Conservation (phyloP, 2,113 vertebrate species). For the Noturus placidus region DNA sequence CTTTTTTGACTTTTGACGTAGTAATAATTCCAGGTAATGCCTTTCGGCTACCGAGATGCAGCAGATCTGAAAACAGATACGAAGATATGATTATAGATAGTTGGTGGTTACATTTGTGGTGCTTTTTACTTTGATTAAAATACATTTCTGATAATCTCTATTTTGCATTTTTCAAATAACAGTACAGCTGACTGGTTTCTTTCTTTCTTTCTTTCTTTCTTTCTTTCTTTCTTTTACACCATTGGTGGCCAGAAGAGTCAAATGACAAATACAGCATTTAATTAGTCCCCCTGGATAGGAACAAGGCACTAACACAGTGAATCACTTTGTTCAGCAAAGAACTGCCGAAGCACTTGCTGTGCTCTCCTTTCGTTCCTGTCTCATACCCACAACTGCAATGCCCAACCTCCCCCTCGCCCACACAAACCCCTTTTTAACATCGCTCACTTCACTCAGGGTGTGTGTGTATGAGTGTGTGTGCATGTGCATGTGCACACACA, state of each 20-base stretch:
- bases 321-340: slow-evolving; percentile 19
- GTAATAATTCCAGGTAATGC: neutral
- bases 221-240: neutral
- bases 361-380: slow-evolving; percentile 29
- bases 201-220: neutral
- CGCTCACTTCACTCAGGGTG: slow-evolving; percentile 25
- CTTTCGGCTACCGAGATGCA: neutral
- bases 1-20: neutral
- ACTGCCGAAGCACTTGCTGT: slow-evolving; percentile 24
- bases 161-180: too few species aligned
- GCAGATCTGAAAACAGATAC: neutral
- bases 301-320: slow-evolving; percentile 23
- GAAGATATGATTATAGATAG: too few species aligned
- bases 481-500: slow-evolving; percentile 13
- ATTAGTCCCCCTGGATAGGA: neutral
- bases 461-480: slow-evolving; percentile 16
- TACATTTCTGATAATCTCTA: neutral
- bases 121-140: neutral
- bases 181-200: neutral
- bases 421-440: slow-evolving; percentile 48
- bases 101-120: neutral
- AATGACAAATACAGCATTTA: slow-evolving; percentile 2
- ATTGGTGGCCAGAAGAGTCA: neutral
- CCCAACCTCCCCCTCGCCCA: slow-evolving; percentile 25
- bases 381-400: neutral